Percentiles rank a stretch among this genome's conserved stretches.
phyloP scores from a whole-genome alignment of 2,113 vertebrate genomes.

The Nannospalax galili region DNA sequence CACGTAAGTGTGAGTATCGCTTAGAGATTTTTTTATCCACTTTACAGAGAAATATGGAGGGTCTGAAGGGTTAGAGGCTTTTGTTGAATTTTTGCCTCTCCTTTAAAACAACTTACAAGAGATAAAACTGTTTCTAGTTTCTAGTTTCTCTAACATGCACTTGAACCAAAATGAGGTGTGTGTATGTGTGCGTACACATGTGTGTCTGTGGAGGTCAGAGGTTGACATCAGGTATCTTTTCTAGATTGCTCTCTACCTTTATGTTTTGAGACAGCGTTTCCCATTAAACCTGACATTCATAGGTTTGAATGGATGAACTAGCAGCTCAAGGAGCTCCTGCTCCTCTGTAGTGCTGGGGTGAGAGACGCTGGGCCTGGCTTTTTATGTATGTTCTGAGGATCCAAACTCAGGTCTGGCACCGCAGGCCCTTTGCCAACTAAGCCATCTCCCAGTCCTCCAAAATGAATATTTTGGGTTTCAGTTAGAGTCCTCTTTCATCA shows the following conservation, averaged over 20 bases:
- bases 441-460: neutral
- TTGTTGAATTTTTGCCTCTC: conserved; percentile 13
- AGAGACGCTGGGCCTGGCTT: neutral
- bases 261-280: neutral
- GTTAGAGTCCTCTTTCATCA: conserved; percentile 24
- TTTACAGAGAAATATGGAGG: neutral
- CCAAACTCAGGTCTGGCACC: too few relatives aligned
- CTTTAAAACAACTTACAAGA: conserved; percentile 7
- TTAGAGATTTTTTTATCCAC: neutral
- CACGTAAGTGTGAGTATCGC: neutral
- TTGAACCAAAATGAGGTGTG: conserved; percentile 9
- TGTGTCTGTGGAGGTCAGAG: neutral
- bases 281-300: neutral
- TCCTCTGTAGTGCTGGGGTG: neutral
- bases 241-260: neutral
- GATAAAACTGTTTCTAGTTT: conserved; percentile 11
- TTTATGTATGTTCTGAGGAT: neutral
- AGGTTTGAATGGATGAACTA: neutral
- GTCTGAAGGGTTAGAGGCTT: neutral
- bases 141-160: conserved; percentile 3
- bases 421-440: too few relatives aligned
- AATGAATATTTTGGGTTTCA: conserved; percentile 34
- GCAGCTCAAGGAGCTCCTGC: neutral
- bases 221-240: neutral
- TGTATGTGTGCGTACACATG: neutral